Base-by-base conservation (phyloP, 2,888 invertebrate species). In the Rosalia funebris region DNA sequence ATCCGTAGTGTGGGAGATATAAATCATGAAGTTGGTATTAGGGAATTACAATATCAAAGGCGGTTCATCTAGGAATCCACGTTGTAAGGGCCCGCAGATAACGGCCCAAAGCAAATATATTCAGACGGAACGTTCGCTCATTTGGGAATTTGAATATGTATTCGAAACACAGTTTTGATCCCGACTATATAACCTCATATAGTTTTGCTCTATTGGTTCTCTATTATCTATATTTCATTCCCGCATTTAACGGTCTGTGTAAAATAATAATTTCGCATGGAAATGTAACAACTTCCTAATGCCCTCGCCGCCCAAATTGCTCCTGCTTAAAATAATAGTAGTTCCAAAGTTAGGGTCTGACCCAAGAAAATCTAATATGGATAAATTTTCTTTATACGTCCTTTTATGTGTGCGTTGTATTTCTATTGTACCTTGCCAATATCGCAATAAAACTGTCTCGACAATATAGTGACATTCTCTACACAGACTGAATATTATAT, bases 21-120 rank as follows among this genome's bases (percentile, higher is more conserved):
- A 79, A 79, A 79, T 79, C 79, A 79, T 79, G 72, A 77, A 78
- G 73, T 77, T 75, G 76, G 75, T 75, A 75, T 72, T 74, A 77
- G 77, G 75, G 77, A 78, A 79, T 80, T 80, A 78, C 77, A 80
- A 80, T 80, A 80, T 80, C 80, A 79, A 80, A 80, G 79, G 79
- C 75, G 76, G 74, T 78, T 77, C 77, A 78, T 79, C 78, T 77
- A 75, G 72, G 77, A 78, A 77, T 77, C 78, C 71, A 71, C 72
- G 75, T 73, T 74, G 73, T 76, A 75, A 79, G 76, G 77, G 74
- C 76, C 71, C 66, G 63, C 71, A 76, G 78, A 78, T 78, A 78
- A 78, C 75, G 73, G 73, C 73, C 73, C 75, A 75, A 75, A 75
- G 68, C 69, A 70, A 70, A 75, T 76, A 75, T 75, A 77, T 77